Percentiles rank a stretch among this genome's conserved stretches.
Evolutionary conservation across 2,888 invertebrate genomes (phyloP).

Genomic region (Chalcis sispes): DNA sequence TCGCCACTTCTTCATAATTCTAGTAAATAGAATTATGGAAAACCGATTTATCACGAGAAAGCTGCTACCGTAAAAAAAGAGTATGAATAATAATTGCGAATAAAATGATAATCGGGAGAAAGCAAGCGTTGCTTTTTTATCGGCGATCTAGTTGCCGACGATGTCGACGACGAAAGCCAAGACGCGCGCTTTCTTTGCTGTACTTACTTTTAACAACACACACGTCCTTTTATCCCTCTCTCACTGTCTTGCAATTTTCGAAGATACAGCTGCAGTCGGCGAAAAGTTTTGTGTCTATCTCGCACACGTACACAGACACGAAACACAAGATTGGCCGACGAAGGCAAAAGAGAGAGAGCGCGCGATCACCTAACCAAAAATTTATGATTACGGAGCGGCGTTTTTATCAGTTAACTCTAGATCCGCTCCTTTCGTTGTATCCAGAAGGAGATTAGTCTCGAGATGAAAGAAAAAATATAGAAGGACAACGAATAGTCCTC

Average conservation of each 20-base stretch:
- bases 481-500: not conserved
- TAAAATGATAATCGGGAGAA: constrained; percentile 4
- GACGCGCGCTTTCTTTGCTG: not conserved
- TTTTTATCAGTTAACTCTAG: no score
- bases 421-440: no score
- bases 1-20: no score
- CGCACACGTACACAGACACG: constrained; percentile 8
- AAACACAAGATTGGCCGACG: constrained; percentile 1
- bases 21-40: no score
- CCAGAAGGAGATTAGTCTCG: no score
- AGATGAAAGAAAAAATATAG: constrained; percentile 3
- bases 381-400: not conserved
- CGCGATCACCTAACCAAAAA: constrained; percentile 51
- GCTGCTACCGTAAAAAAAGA: not conserved
- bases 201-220: constrained; percentile 46
- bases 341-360: not conserved
- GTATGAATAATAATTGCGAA: no score
- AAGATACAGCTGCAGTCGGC: constrained; percentile 10
- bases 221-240: not conserved
- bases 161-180: constrained; percentile 16
- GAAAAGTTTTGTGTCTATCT: not conserved
- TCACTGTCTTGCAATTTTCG: not conserved
- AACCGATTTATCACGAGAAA: no score
- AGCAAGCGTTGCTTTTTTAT: constrained; percentile 37
- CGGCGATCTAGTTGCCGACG: constrained; percentile 15